Base-by-base conservation (phyloP, 2,113 vertebrate genomes). In the Pogona vitticeps region DNA sequence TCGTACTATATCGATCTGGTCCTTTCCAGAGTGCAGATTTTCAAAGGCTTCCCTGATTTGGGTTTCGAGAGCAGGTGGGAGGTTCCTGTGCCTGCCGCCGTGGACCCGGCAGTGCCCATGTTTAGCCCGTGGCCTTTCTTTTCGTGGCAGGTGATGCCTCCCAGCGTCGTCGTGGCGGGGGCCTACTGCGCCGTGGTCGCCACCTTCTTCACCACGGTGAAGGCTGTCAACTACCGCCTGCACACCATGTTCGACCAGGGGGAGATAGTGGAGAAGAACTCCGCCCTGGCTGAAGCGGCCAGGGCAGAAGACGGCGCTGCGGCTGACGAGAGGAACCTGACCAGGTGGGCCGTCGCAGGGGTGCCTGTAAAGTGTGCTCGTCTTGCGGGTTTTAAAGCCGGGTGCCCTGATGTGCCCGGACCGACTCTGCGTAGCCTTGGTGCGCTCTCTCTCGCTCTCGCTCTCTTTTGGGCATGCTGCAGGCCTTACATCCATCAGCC, bases 211-310 rank as follows among this genome's bases (percentile, higher is more conserved):
- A 97, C 97, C 0, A 95, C 97, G 88, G 96, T 98, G 87, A 98
- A 98, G 90, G 96, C 96, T 6, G 95, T 98, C 72, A 98, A 98
- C 94, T 98, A 97, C 86, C 97, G 98, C 42, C 96, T 98, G 21
- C 98, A 98, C 31, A 91, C 97, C 80, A 98, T 98, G 98, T 98
- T 98, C 23, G 98, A 98, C 93, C 95, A 98, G 71, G 98, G 98
- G 0, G 98, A 98, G 94, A 98, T 98, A 26, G 96, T 98, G 72
- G 98, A 98, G 95, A 98, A 92, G 97, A 97, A 96, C 93, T 97
- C 97, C 12, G 95, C 97, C 0, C 92, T 97, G 76, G 94, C 96
- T n/a, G 98, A 98, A 6, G 94, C 82, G 3, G 52, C 61, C 71
- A 96, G 95, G 89, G 83, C 80, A 0, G 94, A 95, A 31, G 97